These are phyloP conservation scores for Alitta virens DNA, from an alignment of 2,888 invertebrate species.

Conservation along the genomic window DNA sequence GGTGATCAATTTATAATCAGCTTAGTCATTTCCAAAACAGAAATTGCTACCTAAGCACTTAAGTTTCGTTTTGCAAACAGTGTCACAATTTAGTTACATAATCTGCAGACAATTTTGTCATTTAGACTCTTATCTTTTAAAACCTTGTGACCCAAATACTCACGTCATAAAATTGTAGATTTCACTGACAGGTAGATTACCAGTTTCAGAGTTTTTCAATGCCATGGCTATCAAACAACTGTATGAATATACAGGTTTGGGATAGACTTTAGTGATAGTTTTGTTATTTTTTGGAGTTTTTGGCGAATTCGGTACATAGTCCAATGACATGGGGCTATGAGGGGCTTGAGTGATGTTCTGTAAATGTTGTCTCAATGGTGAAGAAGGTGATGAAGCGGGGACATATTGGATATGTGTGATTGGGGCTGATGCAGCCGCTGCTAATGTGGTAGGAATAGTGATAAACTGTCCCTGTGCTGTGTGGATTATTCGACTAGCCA, in stretches of 20 bases:
- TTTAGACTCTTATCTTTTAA: no score
- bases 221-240: slow-evolving; percentile 98
- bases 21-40: no score
- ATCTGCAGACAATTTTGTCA: no score
- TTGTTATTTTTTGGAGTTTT: background rate
- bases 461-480: background rate
- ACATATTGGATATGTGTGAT: background rate
- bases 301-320: background rate
- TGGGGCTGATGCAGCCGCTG: background rate
- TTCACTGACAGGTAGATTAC: slow-evolving; percentile 94
- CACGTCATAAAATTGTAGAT: slow-evolving; percentile 98
- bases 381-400: background rate
- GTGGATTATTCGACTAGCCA: background rate
- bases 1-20: no score
- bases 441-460: background rate
- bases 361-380: background rate
- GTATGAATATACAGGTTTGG: slow-evolving; percentile 96
- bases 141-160: slow-evolving; percentile 56
- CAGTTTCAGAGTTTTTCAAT: slow-evolving; percentile 89
- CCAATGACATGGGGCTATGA: background rate
- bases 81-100: no score
- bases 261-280: slow-evolving; percentile 63
- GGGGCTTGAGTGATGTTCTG: background rate
- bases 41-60: no score
- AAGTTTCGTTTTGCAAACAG: no score